Percentiles rank a stretch among this genome's conserved stretches.
phyloP scores from a whole-genome alignment of 2,797 vertebrate genomes.

The Zalophus californianus region DNA sequence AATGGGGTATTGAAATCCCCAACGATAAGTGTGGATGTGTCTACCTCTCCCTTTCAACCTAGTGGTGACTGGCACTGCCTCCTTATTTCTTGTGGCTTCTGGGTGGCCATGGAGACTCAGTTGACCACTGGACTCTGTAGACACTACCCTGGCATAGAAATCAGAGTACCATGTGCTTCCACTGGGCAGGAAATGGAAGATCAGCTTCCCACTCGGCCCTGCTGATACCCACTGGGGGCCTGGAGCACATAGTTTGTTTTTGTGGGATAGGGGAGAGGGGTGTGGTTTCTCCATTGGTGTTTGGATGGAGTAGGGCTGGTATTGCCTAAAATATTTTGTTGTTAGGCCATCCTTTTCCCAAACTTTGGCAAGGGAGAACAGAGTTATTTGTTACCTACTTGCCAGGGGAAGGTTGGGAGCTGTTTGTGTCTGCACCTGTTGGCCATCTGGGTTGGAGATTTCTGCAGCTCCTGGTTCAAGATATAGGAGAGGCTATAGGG shows the following conservation, averaged over 20 bases:
- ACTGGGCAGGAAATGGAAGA: not conserved
- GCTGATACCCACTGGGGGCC: not conserved
- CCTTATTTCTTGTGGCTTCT: not conserved
- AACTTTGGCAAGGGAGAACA: not conserved
- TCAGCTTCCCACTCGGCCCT: not conserved
- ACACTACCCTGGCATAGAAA: not conserved
- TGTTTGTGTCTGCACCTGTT: not conserved
- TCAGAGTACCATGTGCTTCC: not conserved
- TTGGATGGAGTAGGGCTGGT: not conserved
- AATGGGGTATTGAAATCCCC: not conserved
- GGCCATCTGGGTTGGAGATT: not conserved
- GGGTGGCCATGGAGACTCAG: not conserved
- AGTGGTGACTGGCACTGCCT: not conserved
- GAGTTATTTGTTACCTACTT: not conserved
- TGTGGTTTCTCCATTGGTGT: not conserved
- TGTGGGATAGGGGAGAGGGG: not conserved
- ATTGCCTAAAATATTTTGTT: not conserved
- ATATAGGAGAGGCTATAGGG: not conserved
- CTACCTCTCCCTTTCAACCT: not conserved
- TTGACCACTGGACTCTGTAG: not conserved
- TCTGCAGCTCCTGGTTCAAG: not conserved
- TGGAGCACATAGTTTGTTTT: not conserved
- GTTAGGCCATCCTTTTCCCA: not conserved
- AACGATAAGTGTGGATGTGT: not conserved
- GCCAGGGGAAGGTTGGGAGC: not conserved